Base-by-base conservation (phyloP, 2,888 invertebrate species). In the Abrostola triplasia region DNA sequence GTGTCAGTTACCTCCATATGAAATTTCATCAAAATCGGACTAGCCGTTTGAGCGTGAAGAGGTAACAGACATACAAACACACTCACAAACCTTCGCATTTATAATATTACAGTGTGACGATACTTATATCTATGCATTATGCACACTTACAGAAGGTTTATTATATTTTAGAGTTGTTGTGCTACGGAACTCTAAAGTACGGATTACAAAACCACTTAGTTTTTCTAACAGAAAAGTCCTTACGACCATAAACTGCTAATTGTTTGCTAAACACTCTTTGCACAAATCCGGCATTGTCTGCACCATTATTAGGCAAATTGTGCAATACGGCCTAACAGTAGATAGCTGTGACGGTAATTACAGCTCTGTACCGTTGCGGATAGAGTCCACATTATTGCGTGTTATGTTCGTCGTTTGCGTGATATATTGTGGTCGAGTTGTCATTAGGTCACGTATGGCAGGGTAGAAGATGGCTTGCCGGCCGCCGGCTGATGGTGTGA, bases 381-480 rank as follows among this genome's bases (percentile, higher is more conserved):
- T 85, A 89, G 70, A 74, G 85, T 79, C 50, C 53, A 79, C 52
- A 75, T 77, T 84, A 10, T 59, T 35, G 61, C 77, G 74, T n/a
- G 38, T 11, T 5, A 48, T 51, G n/a, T 37, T 40, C 47, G 70
- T 71, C 67, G 69, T 70, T 71, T 81, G 79, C 63, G 84, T 81
- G 80, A 73, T 73, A 70, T 76, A 76, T 66, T 56, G 75, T 74
- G 74, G 72, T 64, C 70, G 73, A 78, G 86, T 87, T 90, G 92
- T 90, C 92, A 91, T 91, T 91, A 92, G 89, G 88, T 91, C 91
- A 91, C 89, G 90, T 90, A 86, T 88, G 87, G 87, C 82, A 83
- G 84, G 80, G 79, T 72, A 70, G 78, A 77, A 81, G 84, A 80
- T 77, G 84, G 83, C 83, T 78, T 82, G 82, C 80, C 81, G 81